phyloP scores from a whole-genome alignment of 2,113 vertebrate genomes.

The Tor tambroides region DNA sequence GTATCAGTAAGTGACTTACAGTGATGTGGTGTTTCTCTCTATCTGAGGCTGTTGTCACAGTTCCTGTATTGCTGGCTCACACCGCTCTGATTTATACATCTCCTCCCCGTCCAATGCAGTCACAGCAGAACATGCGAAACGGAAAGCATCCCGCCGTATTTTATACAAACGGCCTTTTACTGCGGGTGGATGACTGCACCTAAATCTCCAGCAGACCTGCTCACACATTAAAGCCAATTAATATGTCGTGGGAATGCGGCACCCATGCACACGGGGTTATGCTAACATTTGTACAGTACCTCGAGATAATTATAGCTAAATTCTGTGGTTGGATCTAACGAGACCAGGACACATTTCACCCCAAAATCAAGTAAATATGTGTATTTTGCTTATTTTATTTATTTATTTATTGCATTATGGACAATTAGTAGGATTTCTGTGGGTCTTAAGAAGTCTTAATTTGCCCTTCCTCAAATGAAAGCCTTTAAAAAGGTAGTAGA shows the following conservation, averaged over 20 bases:
- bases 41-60: neutral
- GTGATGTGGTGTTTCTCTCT: slow-evolving; percentile 14
- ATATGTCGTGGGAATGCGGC: slow-evolving; percentile 4
- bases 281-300: neutral
- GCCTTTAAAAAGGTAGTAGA: too few relatives aligned
- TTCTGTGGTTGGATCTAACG: neutral
- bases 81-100: slow-evolving; percentile 59
- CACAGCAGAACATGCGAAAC: slow-evolving; percentile 48
- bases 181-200: slow-evolving; percentile 37
- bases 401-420: too few relatives aligned
- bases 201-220: slow-evolving; percentile 53
- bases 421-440: too few relatives aligned
- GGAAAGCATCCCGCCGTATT: slow-evolving; percentile 49
- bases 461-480: too few relatives aligned
- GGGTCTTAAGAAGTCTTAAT: too few relatives aligned
- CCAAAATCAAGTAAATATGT: neutral
- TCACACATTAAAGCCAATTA: slow-evolving; percentile 47
- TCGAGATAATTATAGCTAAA: neutral
- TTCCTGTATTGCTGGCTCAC: neutral
- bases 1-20: slow-evolving; percentile 46
- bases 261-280: slow-evolving; percentile 7
- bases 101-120: slow-evolving; percentile 50
- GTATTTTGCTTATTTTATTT: neutral
- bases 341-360: neutral
- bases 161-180: slow-evolving; percentile 59